Evolutionary conservation across 2,888 invertebrate genomes (phyloP), one percentile per base, ranked within the genome.

Genomic region (Balanococcus diminutus): DNA sequence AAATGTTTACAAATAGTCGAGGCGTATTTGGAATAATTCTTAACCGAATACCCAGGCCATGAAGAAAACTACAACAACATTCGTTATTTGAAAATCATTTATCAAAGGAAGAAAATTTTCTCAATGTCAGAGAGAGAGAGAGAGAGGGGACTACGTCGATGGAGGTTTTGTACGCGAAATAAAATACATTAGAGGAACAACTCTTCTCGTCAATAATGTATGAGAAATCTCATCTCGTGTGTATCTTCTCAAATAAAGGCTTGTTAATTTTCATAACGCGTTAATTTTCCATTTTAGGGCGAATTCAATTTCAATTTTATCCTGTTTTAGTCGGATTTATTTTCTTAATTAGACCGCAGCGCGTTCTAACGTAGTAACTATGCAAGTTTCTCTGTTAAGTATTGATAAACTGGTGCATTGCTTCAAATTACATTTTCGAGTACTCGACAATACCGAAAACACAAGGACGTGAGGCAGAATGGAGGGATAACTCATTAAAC

Each of bases 351-450:
- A 67, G 28, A 28, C 28, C 67, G 11, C 67, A 67, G 8, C 22
- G 22, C 67, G 67, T 67, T 19, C 11, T n/a, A n/a, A 67, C 28
- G 28, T 67, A 28, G 67, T 67, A 67, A 67, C 28, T 67, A 67
- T 67, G 14, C 28, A 67, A 67, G 67, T 67, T 67, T 67, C 67
- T 67, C 67, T 67, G 28, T 67, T 25, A 67, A 67, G 67, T 67
- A 67, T 67, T 67, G 67, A 67, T 67, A 67, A 67, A 67, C 28
- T 67, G 28, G 67, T 67, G 67, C 25, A 67, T 67, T 67, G 67
- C 67, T 28, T 28, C 28, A 67, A 28, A 67, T 67, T 67, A 67
- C 67, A 67, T 67, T 19, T 67, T 16, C 28, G 28, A 67, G 28
- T 67, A 28, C 28, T 5, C 67, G 16, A 67, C 56, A 56, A 56